Conservation (phyloP, 2,888 invertebrate genomes). For the Xanthia togata region DNA sequence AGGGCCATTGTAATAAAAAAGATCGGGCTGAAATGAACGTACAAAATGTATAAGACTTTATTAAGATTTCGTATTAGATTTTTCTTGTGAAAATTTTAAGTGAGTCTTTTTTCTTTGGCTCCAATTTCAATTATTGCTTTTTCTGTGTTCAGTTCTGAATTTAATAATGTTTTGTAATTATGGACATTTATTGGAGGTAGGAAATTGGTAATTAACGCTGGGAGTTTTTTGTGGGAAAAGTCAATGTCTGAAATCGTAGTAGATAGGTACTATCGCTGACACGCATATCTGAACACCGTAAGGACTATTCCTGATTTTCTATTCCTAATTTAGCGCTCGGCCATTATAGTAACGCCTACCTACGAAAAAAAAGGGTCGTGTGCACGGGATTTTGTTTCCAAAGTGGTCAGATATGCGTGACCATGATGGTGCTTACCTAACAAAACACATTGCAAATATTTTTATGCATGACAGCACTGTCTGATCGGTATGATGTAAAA, state of each 20-base stretch:
- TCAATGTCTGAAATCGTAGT: neutral
- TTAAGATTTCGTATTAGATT: conserved; percentile 63
- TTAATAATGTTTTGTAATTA: conserved; percentile 44
- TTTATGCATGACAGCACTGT: neutral
- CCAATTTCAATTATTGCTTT: conserved; percentile 51
- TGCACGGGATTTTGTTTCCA: too few species aligned
- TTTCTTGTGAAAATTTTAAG: conserved; percentile 53
- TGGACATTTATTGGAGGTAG: conserved; percentile 8
- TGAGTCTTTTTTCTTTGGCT: conserved; percentile 21
- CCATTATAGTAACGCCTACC: too few species aligned
- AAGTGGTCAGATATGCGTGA: too few species aligned
- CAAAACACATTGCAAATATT: neutral
- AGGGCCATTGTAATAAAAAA: conserved; percentile 67
- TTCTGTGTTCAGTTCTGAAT: conserved; percentile 28
- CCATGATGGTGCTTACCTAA: neutral
- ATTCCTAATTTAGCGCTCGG: too few species aligned
- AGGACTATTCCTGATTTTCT: too few species aligned
- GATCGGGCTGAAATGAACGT: conserved; percentile 65
- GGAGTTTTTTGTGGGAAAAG: neutral
- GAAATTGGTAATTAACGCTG: conserved; percentile 6
- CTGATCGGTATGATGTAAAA: too few species aligned
- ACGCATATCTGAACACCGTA: too few species aligned
- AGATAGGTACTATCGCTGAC: neutral
- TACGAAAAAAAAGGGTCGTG: too few species aligned
- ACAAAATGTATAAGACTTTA: conserved; percentile 68